Conservation (phyloP, 2,888 invertebrate genomes). For the Slavum lentiscoides region DNA sequence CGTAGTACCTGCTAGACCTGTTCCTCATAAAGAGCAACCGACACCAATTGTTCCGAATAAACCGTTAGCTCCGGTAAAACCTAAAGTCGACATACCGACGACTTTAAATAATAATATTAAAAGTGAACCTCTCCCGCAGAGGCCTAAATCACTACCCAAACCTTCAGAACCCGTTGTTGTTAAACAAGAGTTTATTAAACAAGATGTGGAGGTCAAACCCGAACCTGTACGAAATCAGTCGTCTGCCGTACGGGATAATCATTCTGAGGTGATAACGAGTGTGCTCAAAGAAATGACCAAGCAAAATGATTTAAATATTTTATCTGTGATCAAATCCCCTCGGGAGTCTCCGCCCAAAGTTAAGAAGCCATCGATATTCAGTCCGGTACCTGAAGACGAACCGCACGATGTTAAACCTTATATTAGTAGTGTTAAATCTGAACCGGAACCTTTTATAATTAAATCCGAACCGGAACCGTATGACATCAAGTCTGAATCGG, state of each 20-base stretch:
- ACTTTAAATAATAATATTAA: slow-evolving; percentile 49
- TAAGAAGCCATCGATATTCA: slow-evolving; percentile 60
- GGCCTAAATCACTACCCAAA: slow-evolving; percentile 39
- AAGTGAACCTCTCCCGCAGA: slow-evolving; percentile 40
- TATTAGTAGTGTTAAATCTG: slow-evolving; percentile 44
- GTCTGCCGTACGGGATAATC: slow-evolving; percentile 45
- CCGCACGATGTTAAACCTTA: slow-evolving; percentile 54
- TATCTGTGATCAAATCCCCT: slow-evolving; percentile 51
- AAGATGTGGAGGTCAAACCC: slow-evolving; percentile 36
- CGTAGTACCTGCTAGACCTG: slow-evolving; percentile 43
- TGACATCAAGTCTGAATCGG: slow-evolving; percentile 46
- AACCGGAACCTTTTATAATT: slow-evolving; percentile 50
- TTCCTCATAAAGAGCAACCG: slow-evolving; percentile 33
- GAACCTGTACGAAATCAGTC: slow-evolving; percentile 41
- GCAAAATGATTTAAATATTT: slow-evolving; percentile 56
- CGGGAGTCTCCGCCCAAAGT: slow-evolving; percentile 54
- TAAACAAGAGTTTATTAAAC: slow-evolving; percentile 50
- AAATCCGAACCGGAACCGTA: slow-evolving; percentile 44
- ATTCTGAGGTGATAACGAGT: slow-evolving; percentile 55
- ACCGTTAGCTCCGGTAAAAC: slow-evolving; percentile 45
- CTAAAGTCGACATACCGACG: slow-evolving; percentile 39
- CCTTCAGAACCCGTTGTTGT: slow-evolving; percentile 37
- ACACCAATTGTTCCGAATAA: slow-evolving; percentile 29
- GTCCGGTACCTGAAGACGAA: slow-evolving; percentile 55
- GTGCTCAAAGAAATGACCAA: slow-evolving; percentile 56